Base-by-base conservation (phyloP, 2,888 invertebrate species). In the Euzetes globulus region DNA sequence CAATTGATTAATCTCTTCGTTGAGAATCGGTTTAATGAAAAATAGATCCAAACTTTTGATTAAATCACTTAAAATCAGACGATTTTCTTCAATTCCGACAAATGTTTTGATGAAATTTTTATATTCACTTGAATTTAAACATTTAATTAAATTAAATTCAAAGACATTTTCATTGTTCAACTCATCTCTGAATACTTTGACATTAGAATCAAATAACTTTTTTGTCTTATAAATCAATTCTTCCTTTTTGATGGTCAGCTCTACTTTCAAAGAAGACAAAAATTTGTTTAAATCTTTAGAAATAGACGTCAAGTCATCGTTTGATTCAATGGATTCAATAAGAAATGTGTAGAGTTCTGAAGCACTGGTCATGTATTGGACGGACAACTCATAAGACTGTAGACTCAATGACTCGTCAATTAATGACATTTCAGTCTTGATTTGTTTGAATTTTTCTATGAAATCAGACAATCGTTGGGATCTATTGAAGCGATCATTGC, bases 181-280 rank as follows among this genome's bases (percentile, higher is more conserved):
- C 17, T 45, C 70, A 70, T 70, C 70, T 70, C 47, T 70, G 25
- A 70, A 70, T 70, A 45, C 70, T 41, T 70, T 70, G 25, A 70
- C 70, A 19, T 70, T 70, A 15, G 25, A 17, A 47, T 70, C 47
- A 13, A 70, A 70, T 22, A 70, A 70, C 22, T 70, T 22, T 27
- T 70, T 70, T 11, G 47, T 41, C 22, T 70, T 70, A 25, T 70
- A 47, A 47, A 70, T 47, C 41, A 70, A 15, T 70, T 70, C 70
- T 47, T 70, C 45, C 45, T 27, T 70, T 45, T 70, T 70, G 5
- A 70, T 22, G 4, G 47, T 47, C 7, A 70, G 22, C 1, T 70
- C 70, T 7, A n/a, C 45, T 47, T 47, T 70, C 41, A 70, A 13
- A 17, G 25, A 19, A 41, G 15, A 4, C 25, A 70, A 47, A 17